A percentile compares a stretch with the other conserved stretches of the same genome.
phyloP scores from a whole-genome alignment of 1,140 invertebrate species.

The Uloborus diversus region DNA sequence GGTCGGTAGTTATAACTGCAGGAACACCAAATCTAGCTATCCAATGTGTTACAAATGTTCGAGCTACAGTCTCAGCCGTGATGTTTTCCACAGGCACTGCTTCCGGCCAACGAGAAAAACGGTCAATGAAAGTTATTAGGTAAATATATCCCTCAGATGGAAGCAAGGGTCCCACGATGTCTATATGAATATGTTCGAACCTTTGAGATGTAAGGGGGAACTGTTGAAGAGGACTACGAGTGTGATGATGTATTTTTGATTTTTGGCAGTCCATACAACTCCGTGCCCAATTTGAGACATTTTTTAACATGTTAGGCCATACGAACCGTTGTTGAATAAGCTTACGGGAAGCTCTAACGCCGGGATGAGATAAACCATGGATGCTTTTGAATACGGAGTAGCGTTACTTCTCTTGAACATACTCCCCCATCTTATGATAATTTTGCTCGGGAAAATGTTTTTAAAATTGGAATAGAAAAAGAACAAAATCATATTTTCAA shows the following conservation, averaged over 20 bases:
- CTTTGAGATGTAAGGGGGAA: neutral
- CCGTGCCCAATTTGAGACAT: neutral
- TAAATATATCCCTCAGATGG: neutral
- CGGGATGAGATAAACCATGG: conserved; percentile 4
- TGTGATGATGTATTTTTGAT: neutral
- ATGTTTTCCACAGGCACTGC: neutral
- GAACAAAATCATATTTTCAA: too few relatives aligned
- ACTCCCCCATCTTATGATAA: too few relatives aligned
- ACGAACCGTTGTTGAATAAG: neutral
- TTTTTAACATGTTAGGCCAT: neutral
- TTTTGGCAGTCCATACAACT: neutral
- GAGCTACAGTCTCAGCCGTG: neutral
- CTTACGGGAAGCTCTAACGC: neutral
- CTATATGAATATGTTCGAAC: neutral
- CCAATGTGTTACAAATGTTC: neutral
- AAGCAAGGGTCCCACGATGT: neutral
- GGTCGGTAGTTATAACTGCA: neutral
- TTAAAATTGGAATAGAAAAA: too few relatives aligned
- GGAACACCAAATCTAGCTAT: neutral
- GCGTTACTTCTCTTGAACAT: neutral
- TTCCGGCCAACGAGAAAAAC: neutral
- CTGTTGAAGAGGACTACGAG: neutral
- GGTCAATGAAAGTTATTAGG: neutral
- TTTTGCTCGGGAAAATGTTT: too few relatives aligned
- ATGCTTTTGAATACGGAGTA: neutral